These are phyloP conservation scores for Phyllotreta cruciferae DNA, from an alignment of 2,888 invertebrate genomes.

Conservation along the genomic window DNA sequence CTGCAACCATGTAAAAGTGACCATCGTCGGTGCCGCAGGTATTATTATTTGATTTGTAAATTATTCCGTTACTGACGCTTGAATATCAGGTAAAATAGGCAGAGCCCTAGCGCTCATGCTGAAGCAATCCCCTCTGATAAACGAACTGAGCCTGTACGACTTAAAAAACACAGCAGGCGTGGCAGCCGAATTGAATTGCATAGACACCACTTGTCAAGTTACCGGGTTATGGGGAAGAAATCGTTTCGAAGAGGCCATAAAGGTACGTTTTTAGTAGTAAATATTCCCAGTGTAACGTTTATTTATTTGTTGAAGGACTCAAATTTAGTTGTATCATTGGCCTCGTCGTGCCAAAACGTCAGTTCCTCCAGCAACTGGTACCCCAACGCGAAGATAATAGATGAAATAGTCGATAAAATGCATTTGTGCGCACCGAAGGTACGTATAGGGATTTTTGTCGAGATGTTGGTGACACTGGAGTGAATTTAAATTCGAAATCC, in stretches of 20 bases:
- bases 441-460: not conserved
- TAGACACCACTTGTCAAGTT: constrained; percentile 61
- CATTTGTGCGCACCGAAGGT: constrained; percentile 52
- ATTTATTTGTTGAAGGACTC: constrained; percentile 44
- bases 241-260: constrained; percentile 51
- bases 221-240: constrained; percentile 49
- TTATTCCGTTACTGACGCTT: constrained; percentile 1
- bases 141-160: constrained; percentile 68
- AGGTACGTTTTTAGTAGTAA: constrained; percentile 36
- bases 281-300: not conserved
- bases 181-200: constrained; percentile 59
- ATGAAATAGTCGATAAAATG: constrained; percentile 48
- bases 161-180: constrained; percentile 54
- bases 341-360: constrained; percentile 44
- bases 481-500: not conserved
- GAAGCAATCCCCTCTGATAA: constrained; percentile 66
- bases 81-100: constrained; percentile 60
- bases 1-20: constrained; percentile 44
- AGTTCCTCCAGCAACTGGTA: constrained; percentile 51
- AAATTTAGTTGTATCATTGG: constrained; percentile 53
- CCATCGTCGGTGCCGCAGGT: constrained; percentile 50
- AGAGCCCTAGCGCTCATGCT: constrained; percentile 66
- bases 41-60: constrained; percentile 10
- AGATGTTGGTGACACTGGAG: not conserved
- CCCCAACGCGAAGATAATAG: constrained; percentile 51